Evolutionary conservation across 2,888 invertebrate genomes (phyloP).

Genomic region (Electrophaes corylata): DNA sequence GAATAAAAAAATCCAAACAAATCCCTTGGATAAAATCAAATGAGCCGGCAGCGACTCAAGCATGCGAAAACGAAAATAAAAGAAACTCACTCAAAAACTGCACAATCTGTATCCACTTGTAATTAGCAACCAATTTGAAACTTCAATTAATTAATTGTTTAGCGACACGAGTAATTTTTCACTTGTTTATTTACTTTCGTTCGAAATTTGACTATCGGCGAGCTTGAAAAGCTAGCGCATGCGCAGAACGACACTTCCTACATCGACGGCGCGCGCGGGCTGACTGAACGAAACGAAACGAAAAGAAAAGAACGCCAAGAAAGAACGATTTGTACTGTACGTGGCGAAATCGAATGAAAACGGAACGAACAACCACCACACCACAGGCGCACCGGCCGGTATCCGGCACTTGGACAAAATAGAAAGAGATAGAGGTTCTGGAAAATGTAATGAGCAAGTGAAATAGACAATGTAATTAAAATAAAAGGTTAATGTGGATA

Average conservation of each 20-base stretch:
- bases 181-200: conserved; percentile 48
- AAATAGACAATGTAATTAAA: conserved; percentile 13
- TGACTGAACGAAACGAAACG: conserved; percentile 47
- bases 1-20: conserved; percentile 32
- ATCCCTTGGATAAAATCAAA: conserved; percentile 62
- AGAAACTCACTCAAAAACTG: conserved; percentile 71
- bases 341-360: conserved; percentile 20
- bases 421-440: conserved; percentile 16
- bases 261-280: conserved; percentile 63
- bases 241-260: conserved; percentile 59
- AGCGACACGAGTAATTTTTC: conserved; percentile 50
- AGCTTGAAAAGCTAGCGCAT: conserved; percentile 57
- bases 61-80: conserved; percentile 66
- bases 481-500: conserved; percentile 21
- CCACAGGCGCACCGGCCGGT: too few species aligned
- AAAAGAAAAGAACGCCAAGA: neutral
- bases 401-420: conserved; percentile 7
- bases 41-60: conserved; percentile 61
- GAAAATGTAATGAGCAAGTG: conserved; percentile 13
- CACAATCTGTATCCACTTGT: conserved; percentile 47
- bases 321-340: neutral
- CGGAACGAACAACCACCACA: conserved; percentile 18
- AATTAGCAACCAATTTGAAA: conserved; percentile 28
- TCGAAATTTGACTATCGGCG: conserved; percentile 67
- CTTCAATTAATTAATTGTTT: conserved; percentile 13